Evolutionary conservation across 1,140 invertebrate species (phyloP).

Genomic region (Laodelphax striatellus): DNA sequence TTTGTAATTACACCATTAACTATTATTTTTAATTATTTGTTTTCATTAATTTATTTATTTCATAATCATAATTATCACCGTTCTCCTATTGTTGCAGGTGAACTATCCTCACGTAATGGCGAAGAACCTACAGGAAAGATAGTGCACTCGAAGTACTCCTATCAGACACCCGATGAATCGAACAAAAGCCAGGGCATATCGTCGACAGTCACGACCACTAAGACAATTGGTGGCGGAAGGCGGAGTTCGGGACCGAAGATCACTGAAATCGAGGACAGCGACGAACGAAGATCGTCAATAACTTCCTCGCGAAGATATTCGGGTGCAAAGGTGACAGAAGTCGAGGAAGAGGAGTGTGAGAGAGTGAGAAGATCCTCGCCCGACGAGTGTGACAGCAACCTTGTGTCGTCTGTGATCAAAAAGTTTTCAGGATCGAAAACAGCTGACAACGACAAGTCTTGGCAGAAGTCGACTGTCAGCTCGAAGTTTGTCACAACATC

Average conservation of each 20-base stretch:
- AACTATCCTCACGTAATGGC: conserved; percentile 51
- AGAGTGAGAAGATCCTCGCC: background rate
- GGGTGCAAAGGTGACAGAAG: conserved; percentile 7
- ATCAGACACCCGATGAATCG: conserved; percentile 19
- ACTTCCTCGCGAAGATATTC: background rate
- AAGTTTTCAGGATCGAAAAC: background rate
- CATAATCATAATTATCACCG: no score
- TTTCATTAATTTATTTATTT: no score
- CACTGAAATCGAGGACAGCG: conserved; percentile 15
- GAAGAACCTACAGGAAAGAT: conserved; percentile 48
- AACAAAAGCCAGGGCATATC: conserved; percentile 10
- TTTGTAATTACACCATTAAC: no score
- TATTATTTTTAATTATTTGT: no score
- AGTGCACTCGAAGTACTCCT: conserved; percentile 46
- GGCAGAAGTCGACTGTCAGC: no score
- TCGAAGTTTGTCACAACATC: background rate
- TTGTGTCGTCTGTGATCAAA: conserved; percentile 5
- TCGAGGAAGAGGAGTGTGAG: conserved; percentile 4
- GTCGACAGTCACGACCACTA: conserved; percentile 18
- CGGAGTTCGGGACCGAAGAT: conserved; percentile 16
- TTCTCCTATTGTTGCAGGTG: conserved; percentile 35
- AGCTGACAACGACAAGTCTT: no score
- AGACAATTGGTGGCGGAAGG: conserved; percentile 15
- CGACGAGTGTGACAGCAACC: conserved; percentile 5
- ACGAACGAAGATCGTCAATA: background rate